These are phyloP conservation scores for Smittia sp. DNA, from an alignment of 2,888 invertebrate species.

Conservation along the genomic window DNA sequence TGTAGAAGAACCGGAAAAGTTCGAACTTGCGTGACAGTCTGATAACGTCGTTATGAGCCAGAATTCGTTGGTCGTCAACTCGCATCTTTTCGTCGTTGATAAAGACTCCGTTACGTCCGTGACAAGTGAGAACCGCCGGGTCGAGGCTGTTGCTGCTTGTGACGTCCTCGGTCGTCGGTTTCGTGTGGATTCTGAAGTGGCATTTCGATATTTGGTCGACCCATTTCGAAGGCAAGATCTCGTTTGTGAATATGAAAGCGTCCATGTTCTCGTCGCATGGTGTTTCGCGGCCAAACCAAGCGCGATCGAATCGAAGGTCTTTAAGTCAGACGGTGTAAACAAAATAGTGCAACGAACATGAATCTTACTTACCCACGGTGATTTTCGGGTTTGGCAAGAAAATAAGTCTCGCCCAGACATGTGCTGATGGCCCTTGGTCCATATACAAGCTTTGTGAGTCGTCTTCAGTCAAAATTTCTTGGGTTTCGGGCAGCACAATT, in stretches of 20 bases:
- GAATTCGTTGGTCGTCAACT: slow-evolving; percentile 40
- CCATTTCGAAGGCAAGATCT: background rate
- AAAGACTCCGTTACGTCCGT: slow-evolving; percentile 2
- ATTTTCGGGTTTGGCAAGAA: background rate
- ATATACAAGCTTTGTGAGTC: background rate
- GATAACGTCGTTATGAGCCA: slow-evolving; percentile 43
- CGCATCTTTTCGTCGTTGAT: background rate
- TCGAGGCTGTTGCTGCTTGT: too few relatives aligned
- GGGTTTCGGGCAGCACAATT: background rate
- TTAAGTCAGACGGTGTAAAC: background rate
- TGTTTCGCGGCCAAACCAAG: background rate
- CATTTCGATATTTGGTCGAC: background rate
- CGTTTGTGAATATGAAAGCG: background rate
- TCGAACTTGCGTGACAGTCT: background rate
- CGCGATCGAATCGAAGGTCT: background rate
- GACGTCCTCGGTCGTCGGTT: background rate
- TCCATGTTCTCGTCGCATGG: slow-evolving; percentile 15
- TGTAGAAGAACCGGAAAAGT: background rate
- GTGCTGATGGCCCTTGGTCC: background rate
- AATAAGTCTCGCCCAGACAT: background rate
- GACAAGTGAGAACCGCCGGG: background rate
- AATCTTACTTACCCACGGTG: background rate
- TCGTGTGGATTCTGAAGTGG: background rate
- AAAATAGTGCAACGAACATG: background rate
- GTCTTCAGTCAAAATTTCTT: background rate